Evolutionary conservation across 1,140 invertebrate genomes (phyloP), one percentile per base, ranked within the genome.

Genomic region (Lutraria rhynchaena): DNA sequence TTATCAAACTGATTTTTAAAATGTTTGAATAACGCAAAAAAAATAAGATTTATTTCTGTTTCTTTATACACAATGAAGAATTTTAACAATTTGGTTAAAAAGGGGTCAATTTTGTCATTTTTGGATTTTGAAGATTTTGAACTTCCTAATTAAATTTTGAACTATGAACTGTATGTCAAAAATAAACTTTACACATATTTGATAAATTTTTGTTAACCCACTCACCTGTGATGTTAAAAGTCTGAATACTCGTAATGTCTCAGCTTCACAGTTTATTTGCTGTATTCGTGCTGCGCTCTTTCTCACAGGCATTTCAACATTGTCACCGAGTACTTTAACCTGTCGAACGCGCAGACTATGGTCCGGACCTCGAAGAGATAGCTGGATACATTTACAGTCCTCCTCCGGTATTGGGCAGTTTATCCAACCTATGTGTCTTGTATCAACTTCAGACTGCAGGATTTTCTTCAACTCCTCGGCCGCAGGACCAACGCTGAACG

Each of bases 191-290:
- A n/a, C n/a, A n/a, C n/a, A n/a, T n/a, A n/a, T n/a, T n/a, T n/a
- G n/a, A n/a, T n/a, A n/a, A n/a, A n/a, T n/a, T n/a, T n/a, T n/a
- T n/a, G n/a, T n/a, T n/a, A n/a, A n/a, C n/a, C n/a, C n/a, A n/a
- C n/a, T 87, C 91, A 96, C 96, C 94, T 98, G 96, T 83, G 96
- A 96, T 0, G 97, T 98, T 7, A 99, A 96, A 0, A 98, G 93
- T n/a, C 98, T 94, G 90, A 99, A 99, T 0, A 99, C 97, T 88
- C 96, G 95, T 13, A 99, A 92, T 0, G 98, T 99, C 93, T 99
- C 98, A 17, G 95, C 93, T 93, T 99, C 98, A 87, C 97, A 97
- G 89, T 97, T 96, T 65, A 95, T 94, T 87, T 92, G 89, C 71
- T 93, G 93, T 31, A 93, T 87, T 46, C 90, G 88, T 4, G 89